Evolutionary conservation across 2,113 vertebrate genomes (phyloP).

Genomic region (Pavo muticus): DNA sequence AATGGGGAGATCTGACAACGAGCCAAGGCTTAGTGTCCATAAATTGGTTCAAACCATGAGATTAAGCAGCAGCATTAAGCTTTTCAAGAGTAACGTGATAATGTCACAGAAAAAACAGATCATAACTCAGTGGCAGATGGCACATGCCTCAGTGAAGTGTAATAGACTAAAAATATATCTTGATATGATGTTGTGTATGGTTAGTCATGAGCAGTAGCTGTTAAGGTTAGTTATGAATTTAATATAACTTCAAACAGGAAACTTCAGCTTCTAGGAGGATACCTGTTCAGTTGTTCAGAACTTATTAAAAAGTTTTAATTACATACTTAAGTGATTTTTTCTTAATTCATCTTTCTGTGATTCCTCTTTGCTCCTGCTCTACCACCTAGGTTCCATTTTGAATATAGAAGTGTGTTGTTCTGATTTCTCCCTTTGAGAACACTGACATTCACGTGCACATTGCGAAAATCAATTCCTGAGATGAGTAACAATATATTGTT

Average conservation of each 20-base stretch:
- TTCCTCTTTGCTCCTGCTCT: not conserved
- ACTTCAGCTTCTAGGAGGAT: not conserved
- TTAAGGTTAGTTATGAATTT: not conserved
- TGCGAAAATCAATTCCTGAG: no score
- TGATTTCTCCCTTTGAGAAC: not conserved
- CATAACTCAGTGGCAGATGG: conserved; percentile 47
- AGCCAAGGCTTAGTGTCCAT: conserved; percentile 32
- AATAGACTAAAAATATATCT: conserved; percentile 53
- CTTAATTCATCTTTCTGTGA: rapidly evolving
- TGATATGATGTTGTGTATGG: not conserved
- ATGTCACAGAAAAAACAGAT: conserved; percentile 27
- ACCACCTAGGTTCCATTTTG: not conserved
- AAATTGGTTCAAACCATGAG: conserved; percentile 50
- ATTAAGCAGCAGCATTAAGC: conserved; percentile 53
- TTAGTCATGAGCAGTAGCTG: not conserved
- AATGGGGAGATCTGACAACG: not conserved
- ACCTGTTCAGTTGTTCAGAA: not conserved
- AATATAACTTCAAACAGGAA: not conserved
- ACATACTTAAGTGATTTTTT: not conserved
- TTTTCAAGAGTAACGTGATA: conserved; percentile 62
- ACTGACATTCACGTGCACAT: not conserved
- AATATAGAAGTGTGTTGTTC: not conserved
- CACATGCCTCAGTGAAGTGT: conserved; percentile 7
- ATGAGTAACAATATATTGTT: not conserved
- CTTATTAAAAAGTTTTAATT: not conserved